Evolutionary conservation across 2,888 invertebrate genomes (phyloP), one percentile per base, ranked within the genome.

Genomic region (Aleiodes testaceus): DNA sequence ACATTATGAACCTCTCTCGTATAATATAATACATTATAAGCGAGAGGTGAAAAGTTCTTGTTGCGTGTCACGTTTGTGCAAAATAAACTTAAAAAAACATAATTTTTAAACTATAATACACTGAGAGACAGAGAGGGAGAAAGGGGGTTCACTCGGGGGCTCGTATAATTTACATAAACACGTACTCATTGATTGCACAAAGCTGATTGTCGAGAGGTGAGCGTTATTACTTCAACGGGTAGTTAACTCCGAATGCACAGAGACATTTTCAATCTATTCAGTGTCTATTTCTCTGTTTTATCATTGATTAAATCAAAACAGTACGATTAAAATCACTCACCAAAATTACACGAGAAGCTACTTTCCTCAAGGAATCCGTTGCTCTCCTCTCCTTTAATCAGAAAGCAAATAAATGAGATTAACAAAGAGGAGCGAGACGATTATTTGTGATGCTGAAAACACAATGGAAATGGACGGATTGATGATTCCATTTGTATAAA

Each of bases 151-250:
- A 79, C 81, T 78, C 80, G 79, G 75, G 77, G 80, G 74, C 82
- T 81, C 81, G 83, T 84, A 79, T 79, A 73, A 85, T 85, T 85
- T 83, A 80, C 84, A 85, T 84, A 84, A 84, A 85, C 84, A 84
- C 82, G 84, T 80, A 82, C 84, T 83, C 84, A 82, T 84, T 83
- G 84, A 84, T 85, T 82, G 82, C 82, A n/a, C 77, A 74, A 78
- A 75, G 79, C 79, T 80, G 84, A 84, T 84, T 82, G 79, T 74
- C 75, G 12, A 12, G 12, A 12, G 7, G 26, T 12, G 64, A 75
- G 77, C 78, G 80, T 81, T 81, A 83, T 83, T 81, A 82, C 80
- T 82, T 78, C 78, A 78, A 79, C 80, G 79, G 80, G 78, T 81
- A 79, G 79, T 80, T 80, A 80, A 80, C 77, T 75, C 72, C 16